These are phyloP conservation scores for Spialia ferax DNA, from an alignment of 2,888 invertebrate species.

Conservation along the genomic window DNA sequence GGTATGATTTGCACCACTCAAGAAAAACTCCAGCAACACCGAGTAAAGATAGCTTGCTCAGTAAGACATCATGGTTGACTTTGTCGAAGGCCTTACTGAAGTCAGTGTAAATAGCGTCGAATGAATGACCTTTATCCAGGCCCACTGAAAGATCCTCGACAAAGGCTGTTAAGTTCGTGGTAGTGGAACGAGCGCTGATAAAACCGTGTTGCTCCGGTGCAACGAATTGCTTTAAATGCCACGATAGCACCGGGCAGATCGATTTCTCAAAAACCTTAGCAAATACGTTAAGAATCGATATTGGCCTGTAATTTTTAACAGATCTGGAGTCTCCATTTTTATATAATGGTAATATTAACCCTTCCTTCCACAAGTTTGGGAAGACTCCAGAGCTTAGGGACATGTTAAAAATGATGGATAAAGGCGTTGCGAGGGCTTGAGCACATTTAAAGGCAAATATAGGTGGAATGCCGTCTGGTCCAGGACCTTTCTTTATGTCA, in stretches of 20 bases:
- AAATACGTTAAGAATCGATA: conserved; percentile 10
- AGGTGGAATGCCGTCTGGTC: conserved; percentile 25
- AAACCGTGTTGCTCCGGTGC: not conserved
- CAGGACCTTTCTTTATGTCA: conserved; percentile 1
- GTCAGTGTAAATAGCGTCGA: conserved; percentile 43
- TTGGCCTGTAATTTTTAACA: conserved; percentile 6
- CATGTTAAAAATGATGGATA: not conserved
- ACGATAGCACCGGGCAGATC: conserved; percentile 35
- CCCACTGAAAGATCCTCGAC: conserved; percentile 9
- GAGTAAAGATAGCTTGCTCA: conserved; percentile 30
- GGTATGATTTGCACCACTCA: conserved; percentile 2
- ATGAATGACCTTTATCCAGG: conserved; percentile 27
- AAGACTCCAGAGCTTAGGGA: conserved; percentile 5
- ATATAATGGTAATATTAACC: conserved; percentile 5
- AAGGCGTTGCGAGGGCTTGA: conserved; percentile 1
- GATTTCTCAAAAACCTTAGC: conserved; percentile 43
- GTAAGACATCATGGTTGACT: conserved; percentile 36
- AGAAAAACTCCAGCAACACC: conserved; percentile 38
- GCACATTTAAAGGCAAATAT: conserved; percentile 36
- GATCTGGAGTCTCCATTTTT: conserved; percentile 12
- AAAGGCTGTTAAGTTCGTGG: not conserved
- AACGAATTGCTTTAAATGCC: conserved; percentile 33
- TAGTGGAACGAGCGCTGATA: conserved; percentile 41
- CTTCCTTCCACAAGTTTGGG: conserved; percentile 3
- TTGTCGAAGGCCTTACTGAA: conserved; percentile 44